Evolutionary conservation across 2,113 vertebrate genomes (phyloP), one percentile per base, ranked within the genome.

Genomic region (Mungos mungo): DNA sequence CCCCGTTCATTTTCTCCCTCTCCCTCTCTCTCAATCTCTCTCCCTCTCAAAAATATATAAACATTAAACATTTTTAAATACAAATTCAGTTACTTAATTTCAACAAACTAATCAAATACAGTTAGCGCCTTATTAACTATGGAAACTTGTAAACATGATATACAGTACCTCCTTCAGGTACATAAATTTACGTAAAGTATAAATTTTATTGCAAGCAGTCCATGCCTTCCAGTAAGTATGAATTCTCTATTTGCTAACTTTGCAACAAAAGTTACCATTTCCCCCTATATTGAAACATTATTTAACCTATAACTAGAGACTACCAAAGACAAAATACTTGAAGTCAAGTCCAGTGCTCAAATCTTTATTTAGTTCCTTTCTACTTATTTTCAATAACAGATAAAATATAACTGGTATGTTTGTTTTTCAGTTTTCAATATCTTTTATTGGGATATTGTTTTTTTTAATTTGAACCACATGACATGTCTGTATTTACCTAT

Each of bases 41-140:
- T 21, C 54, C 38, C 38, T 60, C 21, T 60, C 57, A 60, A 60
- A 60, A 60, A 60, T 60, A 60, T 23, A 60, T 60, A 60, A 8
- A 21, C 8, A 23, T 60, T 21, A 23, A 60, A 60, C 7, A 60
- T 3, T 0, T 1, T 60, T 60, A 65, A 54, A 27, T 69, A 89
- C 69, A 89, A 84, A 69, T 88, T 84, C 77, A 50, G 33, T 84
- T 92, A 81, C n/a, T 65, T 83, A 69, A 81, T 93, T 89, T 84
- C 50, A 82, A 84, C 57, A 84, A 71, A 81, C 66, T 76, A 25
- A 47, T 60, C 63, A 95, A 90, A 80, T 69, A 84, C 60, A 38
- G 38, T 79, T 38, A 93, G 38, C 60, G 41, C 47, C 25, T 88
- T 57, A 68, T 60, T 76, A 76, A 66, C 57, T 82, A 41, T 74